Evolutionary conservation across 1,140 invertebrate genomes (phyloP).

Genomic region (Nebria ingens): DNA sequence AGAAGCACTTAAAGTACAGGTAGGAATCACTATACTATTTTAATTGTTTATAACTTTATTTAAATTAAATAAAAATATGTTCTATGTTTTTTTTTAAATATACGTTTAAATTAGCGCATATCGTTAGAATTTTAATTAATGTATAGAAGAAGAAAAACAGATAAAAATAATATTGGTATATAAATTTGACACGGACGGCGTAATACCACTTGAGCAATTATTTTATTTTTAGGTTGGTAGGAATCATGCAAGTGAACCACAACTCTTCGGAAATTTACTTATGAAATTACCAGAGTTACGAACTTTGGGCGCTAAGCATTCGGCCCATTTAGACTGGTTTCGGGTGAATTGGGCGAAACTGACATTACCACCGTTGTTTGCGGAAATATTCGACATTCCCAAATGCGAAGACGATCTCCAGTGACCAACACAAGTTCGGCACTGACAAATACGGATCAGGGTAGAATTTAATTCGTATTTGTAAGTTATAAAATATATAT

Average conservation of each 20-base stretch:
- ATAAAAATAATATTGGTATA: too few species aligned
- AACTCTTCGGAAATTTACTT: slow-evolving; percentile 57
- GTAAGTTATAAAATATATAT: neutral
- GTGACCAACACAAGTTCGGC: slow-evolving; percentile 31
- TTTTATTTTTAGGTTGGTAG: slow-evolving; percentile 28
- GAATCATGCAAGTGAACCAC: slow-evolving; percentile 34
- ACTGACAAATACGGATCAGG: neutral
- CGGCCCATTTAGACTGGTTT: slow-evolving; percentile 83
- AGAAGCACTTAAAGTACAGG: slow-evolving; percentile 73
- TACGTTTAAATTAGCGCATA: too few species aligned
- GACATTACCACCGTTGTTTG: slow-evolving; percentile 82
- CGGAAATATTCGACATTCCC: slow-evolving; percentile 96
- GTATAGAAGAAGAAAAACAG: slow-evolving; percentile 11
- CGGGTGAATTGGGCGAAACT: slow-evolving; percentile 77
- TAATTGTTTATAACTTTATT: slow-evolving; percentile 2
- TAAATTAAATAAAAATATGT: slow-evolving; percentile 11
- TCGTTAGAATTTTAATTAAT: slow-evolving; percentile 8
- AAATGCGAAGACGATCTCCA: slow-evolving; percentile 71
- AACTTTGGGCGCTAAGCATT: slow-evolving; percentile 72
- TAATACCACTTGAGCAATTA: neutral
- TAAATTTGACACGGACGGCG: too few species aligned
- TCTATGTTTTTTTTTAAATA: too few species aligned
- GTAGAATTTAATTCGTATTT: neutral
- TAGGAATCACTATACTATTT: slow-evolving; percentile 31
- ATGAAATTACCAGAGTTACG: slow-evolving; percentile 70